These are phyloP conservation scores for Heliconius nattereri DNA, from an alignment of 1,140 invertebrate species.

Conservation along the genomic window DNA sequence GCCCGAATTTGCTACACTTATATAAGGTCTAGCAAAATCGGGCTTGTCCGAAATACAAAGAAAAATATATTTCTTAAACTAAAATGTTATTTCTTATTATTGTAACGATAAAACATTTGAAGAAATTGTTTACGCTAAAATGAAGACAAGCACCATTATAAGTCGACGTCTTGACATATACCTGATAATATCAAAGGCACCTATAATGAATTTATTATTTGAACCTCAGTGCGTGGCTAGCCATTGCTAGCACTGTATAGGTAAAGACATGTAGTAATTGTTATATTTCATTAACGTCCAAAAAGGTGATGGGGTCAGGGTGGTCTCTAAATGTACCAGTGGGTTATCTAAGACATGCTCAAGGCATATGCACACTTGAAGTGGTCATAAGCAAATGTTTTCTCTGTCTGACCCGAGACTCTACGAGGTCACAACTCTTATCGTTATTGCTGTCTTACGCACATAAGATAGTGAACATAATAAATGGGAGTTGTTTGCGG, in stretches of 20 bases:
- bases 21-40: background rate
- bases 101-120: conserved; percentile 20
- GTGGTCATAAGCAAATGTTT: conserved; percentile 69
- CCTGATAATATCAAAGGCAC: conserved; percentile 62
- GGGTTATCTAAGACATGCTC: conserved; percentile 71
- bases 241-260: background rate
- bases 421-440: conserved; percentile 63
- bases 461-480: conserved; percentile 74
- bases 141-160: conserved; percentile 68
- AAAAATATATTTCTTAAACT: background rate
- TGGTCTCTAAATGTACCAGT: conserved; percentile 49
- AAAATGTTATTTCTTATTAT: background rate
- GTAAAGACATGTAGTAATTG: background rate
- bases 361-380: conserved; percentile 57
- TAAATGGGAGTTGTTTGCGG: conserved; percentile 74
- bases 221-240: conserved; percentile 14
- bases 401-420: conserved; percentile 68
- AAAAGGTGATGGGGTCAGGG: conserved; percentile 54
- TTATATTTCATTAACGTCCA: background rate
- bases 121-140: conserved; percentile 34
- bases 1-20: no score
- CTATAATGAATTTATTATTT: conserved; percentile 46
- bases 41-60: background rate
- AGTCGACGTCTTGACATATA: conserved; percentile 44
- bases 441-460: conserved; percentile 63